These are phyloP conservation scores for Drosophila fuyamai DNA, from an alignment of 1,140 invertebrate species.

Conservation along the genomic window DNA sequence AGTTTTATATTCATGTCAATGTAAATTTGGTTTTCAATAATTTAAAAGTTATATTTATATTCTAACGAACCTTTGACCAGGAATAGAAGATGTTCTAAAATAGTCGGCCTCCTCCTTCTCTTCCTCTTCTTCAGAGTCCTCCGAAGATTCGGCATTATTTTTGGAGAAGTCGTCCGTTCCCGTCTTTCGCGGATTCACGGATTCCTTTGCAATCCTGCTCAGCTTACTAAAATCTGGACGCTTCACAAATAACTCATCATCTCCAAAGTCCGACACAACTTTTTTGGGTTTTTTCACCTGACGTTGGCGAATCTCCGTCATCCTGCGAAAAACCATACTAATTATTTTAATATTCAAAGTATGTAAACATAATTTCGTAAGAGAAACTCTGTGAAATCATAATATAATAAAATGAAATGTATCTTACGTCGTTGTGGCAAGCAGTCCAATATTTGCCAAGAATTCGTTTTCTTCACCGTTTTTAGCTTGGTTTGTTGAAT, in stretches of 20 bases:
- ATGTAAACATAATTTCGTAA: no score
- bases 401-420: background rate
- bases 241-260: slow-evolving; percentile 59
- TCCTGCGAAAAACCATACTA: background rate
- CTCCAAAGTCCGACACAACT: background rate
- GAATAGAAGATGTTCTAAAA: background rate
- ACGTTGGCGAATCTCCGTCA: slow-evolving; percentile 28
- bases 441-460: slow-evolving; percentile 44
- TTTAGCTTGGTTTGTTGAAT: background rate
- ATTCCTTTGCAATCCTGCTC: background rate
- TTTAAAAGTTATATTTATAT: background rate
- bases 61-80: background rate
- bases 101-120: background rate
- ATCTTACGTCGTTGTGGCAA: background rate
- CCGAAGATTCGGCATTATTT: background rate
- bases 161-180: background rate
- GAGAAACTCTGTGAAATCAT: no score
- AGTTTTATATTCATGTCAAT: no score
- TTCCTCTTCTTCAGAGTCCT: background rate
- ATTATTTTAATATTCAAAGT: no score
- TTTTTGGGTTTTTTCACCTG: slow-evolving; percentile 20
- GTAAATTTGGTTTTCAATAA: no score
- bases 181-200: background rate
- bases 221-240: slow-evolving; percentile 35
- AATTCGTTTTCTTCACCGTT: background rate